Base-by-base conservation (phyloP, 2,888 invertebrate genomes). In the Chaitophorus viminalis region DNA sequence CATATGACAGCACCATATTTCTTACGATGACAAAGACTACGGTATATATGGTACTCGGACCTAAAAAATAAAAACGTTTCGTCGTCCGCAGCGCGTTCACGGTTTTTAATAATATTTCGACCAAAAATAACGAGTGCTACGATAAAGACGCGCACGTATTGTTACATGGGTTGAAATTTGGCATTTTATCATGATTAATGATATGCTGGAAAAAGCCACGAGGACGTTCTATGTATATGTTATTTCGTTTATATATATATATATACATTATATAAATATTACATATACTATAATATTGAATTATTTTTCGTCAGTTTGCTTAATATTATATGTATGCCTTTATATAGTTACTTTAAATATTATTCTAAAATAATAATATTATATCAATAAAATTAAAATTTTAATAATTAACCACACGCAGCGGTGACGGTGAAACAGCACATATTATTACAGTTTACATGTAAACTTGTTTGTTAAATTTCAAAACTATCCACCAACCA, bases 131-230 rank as follows among this genome's bases (percentile, higher is more conserved):
- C 60, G 60, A 60, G 25, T 25, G 25, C 60, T 25, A 25, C 60
- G 60, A 60, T 60, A 25, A 60, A 60, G 25, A 60, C 60, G 60
- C 60, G 60, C 18, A 31, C 29, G 70, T 17, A 31, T 29, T 31
- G 70, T 70, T 31, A 3, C n/a, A n/a, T 29, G 70, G 70, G 29
- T 29, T 29, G 17, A 31, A 70, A 3, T 31, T 29, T 29, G 14
- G 29, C 29, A 17, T 70, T 31, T 29, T 70, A 70, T 70, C 70
- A 29, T 70, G 70, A 70, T 70, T 70, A 70, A 70, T 70, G 70
- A 31, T 31, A 39, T 39, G 11, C 39, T 17, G 70, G 11, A 65
- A n/a, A 29, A 68, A 29, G 2, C n/a, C 29, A 11, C 68, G 29
- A 25, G 68, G n/a, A n/a, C 6, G 60, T 18, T 60, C 39, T 8